A percentile compares a stretch with the other conserved stretches of the same genome.
These are phyloP conservation scores for Poeciliopsis turrubarensis DNA, from an alignment of 2,113 vertebrate genomes.

Conservation along the genomic window DNA sequence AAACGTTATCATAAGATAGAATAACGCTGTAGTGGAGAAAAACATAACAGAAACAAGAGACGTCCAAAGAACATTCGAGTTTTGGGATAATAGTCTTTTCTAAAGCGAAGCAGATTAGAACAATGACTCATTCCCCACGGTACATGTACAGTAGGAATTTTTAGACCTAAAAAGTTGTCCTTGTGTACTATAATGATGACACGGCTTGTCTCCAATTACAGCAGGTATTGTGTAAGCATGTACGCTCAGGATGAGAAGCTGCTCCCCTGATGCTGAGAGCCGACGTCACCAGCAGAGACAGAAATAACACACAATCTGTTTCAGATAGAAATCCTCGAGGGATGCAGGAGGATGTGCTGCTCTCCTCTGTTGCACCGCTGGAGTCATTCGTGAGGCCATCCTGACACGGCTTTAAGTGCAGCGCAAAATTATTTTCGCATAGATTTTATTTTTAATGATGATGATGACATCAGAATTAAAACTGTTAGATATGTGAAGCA, in stretches of 20 bases:
- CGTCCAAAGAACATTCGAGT: not conserved
- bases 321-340: slow-evolving; percentile 61
- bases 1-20: not conserved
- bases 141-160: slow-evolving; percentile 3
- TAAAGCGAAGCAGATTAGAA: not conserved
- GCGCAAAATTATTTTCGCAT: slow-evolving; percentile 12
- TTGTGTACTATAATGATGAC: slow-evolving; percentile 2
- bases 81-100: not conserved
- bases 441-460: slow-evolving; percentile 1
- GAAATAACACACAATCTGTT: slow-evolving; percentile 72
- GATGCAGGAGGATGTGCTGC: slow-evolving; percentile 42
- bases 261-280: slow-evolving; percentile 37
- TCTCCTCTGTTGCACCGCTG: slow-evolving; percentile 13
- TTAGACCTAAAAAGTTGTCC: not conserved
- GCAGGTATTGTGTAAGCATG: slow-evolving; percentile 38
- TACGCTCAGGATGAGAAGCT: slow-evolving; percentile 38
- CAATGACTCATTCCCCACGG: not conserved
- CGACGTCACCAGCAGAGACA: slow-evolving; percentile 57
- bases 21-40: not conserved
- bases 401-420: slow-evolving; percentile 1
- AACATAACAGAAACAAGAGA: not conserved
- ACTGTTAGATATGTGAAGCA: slow-evolving; percentile 10
- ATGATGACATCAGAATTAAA: slow-evolving; percentile 15
- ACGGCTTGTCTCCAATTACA: slow-evolving; percentile 13
- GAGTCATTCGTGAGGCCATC: slow-evolving; percentile 16